Evolutionary conservation across 2,113 vertebrate genomes (phyloP).

Genomic region (Oryzias woworae): DNA sequence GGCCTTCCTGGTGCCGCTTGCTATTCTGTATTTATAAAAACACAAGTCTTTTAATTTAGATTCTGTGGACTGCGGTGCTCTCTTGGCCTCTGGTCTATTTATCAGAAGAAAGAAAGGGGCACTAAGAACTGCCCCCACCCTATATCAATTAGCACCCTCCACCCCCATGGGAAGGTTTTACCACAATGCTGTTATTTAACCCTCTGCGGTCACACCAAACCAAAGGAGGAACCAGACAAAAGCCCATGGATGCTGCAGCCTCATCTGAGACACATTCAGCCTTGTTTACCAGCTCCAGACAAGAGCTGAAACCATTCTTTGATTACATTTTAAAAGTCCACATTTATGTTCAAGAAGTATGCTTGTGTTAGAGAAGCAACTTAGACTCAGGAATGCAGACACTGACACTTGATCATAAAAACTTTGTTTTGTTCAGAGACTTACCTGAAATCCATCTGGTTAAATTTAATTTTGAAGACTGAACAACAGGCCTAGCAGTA

Average conservation of each 20-base stretch:
- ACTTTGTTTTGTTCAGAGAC: not conserved
- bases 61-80: slow-evolving; percentile 32
- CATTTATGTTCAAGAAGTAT: not conserved
- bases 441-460: not conserved
- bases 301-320: slow-evolving; percentile 17
- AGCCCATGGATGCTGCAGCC: slow-evolving; percentile 7
- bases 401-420: too few relatives aligned
- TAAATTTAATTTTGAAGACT: not conserved
- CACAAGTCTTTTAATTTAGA: slow-evolving; percentile 42
- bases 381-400: not conserved
- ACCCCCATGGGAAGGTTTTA: slow-evolving; percentile 44
- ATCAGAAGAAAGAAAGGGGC: slow-evolving; percentile 45
- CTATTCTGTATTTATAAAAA: slow-evolving; percentile 15
- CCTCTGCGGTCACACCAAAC: slow-evolving; percentile 15
- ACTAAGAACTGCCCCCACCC: slow-evolving; percentile 25
- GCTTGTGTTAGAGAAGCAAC: not conserved
- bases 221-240: slow-evolving; percentile 47
- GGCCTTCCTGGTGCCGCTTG: slow-evolving; percentile 41
- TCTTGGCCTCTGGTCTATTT: slow-evolving; percentile 39
- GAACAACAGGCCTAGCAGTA: too few relatives aligned
- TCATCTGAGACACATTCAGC: slow-evolving; percentile 27
- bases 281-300: slow-evolving; percentile 20
- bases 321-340: not conserved
- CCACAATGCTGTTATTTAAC: slow-evolving; percentile 48
- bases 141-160: slow-evolving; percentile 24